Conservation (phyloP, 92 coral and sea anemone genomes). For the Muricea muricata region DNA sequence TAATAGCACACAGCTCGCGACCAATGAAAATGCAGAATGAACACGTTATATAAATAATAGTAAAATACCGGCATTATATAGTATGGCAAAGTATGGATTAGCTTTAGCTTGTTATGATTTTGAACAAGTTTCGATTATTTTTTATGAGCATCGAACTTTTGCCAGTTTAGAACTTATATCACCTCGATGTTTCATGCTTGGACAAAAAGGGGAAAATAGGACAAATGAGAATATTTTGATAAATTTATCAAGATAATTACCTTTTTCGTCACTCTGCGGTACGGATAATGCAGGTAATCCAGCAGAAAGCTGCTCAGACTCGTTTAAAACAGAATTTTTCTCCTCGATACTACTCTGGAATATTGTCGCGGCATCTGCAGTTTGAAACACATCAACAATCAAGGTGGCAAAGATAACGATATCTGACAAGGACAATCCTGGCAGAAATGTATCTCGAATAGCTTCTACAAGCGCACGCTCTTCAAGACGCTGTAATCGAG, state of each 20-base stretch:
- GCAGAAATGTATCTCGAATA: conserved; percentile 86
- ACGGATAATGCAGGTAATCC: background rate
- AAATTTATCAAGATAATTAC: background rate
- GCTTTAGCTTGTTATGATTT: no score
- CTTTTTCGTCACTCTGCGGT: conserved; percentile 10
- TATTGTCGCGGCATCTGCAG: conserved; percentile 82
- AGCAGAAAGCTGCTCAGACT: conserved; percentile 82
- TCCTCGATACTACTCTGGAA: conserved; percentile 77
- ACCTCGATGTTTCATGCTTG: background rate
- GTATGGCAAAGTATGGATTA: no score
- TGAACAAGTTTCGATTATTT: no score
- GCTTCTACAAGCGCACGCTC: conserved; percentile 84
- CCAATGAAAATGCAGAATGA: no score
- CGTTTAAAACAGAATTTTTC: conserved; percentile 73
- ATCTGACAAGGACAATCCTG: conserved; percentile 81
- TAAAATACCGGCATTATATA: no score
- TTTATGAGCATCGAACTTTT: no score
- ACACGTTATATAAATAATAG: no score
- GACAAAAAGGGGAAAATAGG: background rate
- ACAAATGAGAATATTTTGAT: background rate
- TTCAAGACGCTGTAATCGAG: conserved; percentile 65
- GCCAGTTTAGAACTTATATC: no score
- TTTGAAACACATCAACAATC: conserved; percentile 83
- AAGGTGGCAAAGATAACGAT: conserved; percentile 92
- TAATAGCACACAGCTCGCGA: no score